Conservation (phyloP, 37 sponge, comb jelly and placozoan species). For the Eunapius fragilis region DNA sequence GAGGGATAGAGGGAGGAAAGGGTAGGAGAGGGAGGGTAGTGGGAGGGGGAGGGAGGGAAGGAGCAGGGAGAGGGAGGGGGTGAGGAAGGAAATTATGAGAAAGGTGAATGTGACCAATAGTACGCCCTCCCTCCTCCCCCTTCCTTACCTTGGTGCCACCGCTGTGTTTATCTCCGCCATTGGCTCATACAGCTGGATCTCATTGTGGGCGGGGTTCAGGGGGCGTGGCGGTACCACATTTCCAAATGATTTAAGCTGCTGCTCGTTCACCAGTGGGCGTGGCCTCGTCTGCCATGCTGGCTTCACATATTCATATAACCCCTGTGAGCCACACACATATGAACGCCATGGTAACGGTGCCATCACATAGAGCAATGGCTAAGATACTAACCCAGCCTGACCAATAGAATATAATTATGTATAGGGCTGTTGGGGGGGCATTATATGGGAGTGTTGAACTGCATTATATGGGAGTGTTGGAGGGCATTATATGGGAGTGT, state of each 20-base stretch:
- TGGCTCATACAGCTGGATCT: slow-evolving; percentile 64
- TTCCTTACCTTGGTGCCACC: slow-evolving; percentile 69
- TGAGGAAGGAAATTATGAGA: not conserved
- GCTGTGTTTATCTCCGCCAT: slow-evolving; percentile 45
- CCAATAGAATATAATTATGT: no score
- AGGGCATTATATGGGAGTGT: no score
- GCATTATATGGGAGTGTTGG: no score
- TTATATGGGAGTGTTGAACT: no score
- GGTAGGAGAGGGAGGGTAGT: not conserved
- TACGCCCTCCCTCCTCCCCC: not conserved
- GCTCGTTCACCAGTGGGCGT: slow-evolving; percentile 66
- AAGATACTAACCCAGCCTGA: no score
- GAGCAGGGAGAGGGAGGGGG: not conserved
- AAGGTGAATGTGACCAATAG: not conserved
- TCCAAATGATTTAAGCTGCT: slow-evolving; percentile 74
- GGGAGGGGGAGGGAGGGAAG: not conserved
- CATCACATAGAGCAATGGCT: no score
- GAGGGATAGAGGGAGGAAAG: not conserved
- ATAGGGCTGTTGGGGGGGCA: no score
- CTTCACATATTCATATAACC: slow-evolving; percentile 87
- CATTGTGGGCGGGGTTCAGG: slow-evolving; percentile 79
- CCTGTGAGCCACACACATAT: slow-evolving; percentile 37
- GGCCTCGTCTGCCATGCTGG: slow-evolving; percentile 80
- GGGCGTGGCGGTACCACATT: slow-evolving; percentile 83
- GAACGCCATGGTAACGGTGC: not conserved